Evolutionary conservation across 2,113 vertebrate species (phyloP).

Genomic region (Atractosteus spatula): DNA sequence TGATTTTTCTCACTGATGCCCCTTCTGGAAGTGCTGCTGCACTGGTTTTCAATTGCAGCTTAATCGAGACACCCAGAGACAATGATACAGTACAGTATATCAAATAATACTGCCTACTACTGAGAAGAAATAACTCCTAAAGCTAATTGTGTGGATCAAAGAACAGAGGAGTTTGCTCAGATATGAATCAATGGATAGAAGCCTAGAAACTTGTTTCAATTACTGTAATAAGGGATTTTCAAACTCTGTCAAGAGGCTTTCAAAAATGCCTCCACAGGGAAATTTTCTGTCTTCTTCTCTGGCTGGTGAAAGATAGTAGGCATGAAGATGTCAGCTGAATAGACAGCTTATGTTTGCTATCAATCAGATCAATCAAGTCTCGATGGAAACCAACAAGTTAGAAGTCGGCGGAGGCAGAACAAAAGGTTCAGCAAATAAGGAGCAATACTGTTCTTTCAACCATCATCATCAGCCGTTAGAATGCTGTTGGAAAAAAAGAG

Average conservation of each 20-base stretch:
- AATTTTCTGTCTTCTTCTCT: slow-evolving; percentile 9
- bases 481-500: slow-evolving; percentile 6
- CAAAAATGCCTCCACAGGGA: slow-evolving; percentile 19
- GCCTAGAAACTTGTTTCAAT: slow-evolving; percentile 41
- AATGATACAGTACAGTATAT: slow-evolving; percentile 25
- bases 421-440: slow-evolving; percentile 20
- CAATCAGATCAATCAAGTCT: slow-evolving; percentile 26
- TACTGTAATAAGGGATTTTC: slow-evolving; percentile 36
- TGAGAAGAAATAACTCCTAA: slow-evolving; percentile 30
- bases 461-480: neutral
- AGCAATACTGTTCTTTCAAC: slow-evolving; percentile 13
- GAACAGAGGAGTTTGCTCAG: slow-evolving; percentile 37
- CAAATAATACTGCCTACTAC: slow-evolving; percentile 38
- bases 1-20: slow-evolving; percentile 32
- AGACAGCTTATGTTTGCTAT: slow-evolving; percentile 15
- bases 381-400: slow-evolving; percentile 23
- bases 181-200: slow-evolving; percentile 37
- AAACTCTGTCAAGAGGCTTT: slow-evolving; percentile 17
- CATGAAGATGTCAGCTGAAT: slow-evolving; percentile 15
- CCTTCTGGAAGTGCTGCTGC: slow-evolving; percentile 31
- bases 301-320: slow-evolving; percentile 17
- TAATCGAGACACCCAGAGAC: slow-evolving; percentile 18
- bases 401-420: slow-evolving; percentile 12
- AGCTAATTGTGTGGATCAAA: slow-evolving; percentile 43
- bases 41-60: slow-evolving; percentile 36